These are phyloP conservation scores for Drosophila mimetica DNA, from an alignment of 2,888 invertebrate genomes.

Conservation along the genomic window DNA sequence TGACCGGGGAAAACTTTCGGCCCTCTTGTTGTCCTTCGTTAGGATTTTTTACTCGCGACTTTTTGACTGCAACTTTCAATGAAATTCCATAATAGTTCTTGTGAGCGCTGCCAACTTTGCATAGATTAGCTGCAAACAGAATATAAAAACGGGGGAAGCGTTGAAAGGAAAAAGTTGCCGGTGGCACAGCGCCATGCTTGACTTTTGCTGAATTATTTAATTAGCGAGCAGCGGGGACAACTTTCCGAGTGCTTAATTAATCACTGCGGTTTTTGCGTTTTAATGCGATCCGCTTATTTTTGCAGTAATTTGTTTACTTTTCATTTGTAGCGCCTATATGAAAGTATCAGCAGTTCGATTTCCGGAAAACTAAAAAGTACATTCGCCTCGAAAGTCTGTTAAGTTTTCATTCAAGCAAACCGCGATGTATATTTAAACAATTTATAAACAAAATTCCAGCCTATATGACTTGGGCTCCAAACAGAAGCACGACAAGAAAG, in stretches of 20 bases:
- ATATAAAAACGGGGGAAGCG: conserved; percentile 24
- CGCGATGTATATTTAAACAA: conserved; percentile 35
- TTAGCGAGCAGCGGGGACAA: conserved; percentile 31
- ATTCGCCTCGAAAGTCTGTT: conserved; percentile 23
- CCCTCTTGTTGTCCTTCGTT: conserved; percentile 30
- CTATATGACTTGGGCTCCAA: conserved; percentile 1
- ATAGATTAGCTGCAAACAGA: conserved; percentile 52
- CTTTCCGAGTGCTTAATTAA: conserved; percentile 28
- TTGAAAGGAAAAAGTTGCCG: conserved; percentile 6
- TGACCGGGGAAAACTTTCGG: conserved; percentile 58
- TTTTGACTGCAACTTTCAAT: conserved; percentile 72
- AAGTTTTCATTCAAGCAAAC: conserved; percentile 30
- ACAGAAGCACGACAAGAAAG: conserved; percentile 13
- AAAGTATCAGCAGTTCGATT: not conserved
- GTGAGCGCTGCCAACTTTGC: conserved; percentile 55
- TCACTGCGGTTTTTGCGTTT: conserved; percentile 2
- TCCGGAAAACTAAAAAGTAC: not conserved
- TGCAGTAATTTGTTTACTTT: not conserved
- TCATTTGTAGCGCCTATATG: not conserved
- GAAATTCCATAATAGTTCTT: conserved; percentile 66
- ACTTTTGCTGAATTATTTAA: conserved; percentile 40
- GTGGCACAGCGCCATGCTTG: conserved; percentile 15
- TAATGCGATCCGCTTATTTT: not conserved
- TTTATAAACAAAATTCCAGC: conserved; percentile 27
- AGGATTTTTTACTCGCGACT: conserved; percentile 55